Conservation (phyloP, 2,888 invertebrate genomes). For the Amphipoea lucens region DNA sequence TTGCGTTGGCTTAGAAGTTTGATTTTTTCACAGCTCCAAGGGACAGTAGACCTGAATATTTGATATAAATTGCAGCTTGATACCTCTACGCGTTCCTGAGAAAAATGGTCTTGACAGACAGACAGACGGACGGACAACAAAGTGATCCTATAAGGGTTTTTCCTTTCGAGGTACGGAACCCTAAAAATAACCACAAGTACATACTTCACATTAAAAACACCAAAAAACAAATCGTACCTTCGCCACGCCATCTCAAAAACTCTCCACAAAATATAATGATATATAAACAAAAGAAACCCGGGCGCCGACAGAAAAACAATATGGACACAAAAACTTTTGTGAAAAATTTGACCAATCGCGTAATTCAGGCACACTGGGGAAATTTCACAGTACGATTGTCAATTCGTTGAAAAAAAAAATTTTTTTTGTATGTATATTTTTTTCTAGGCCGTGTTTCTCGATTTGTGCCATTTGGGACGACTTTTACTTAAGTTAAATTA, state of each 20-base stretch:
- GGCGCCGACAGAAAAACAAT: conserved; percentile 17
- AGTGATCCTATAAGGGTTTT: too few relatives aligned
- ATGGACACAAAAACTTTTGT: conserved; percentile 29
- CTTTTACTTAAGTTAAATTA: conserved; percentile 36
- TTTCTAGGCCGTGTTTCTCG: conserved; percentile 16
- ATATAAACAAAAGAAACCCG: conserved; percentile 13
- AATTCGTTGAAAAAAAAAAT: conserved; percentile 25
- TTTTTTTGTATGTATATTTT: neutral
- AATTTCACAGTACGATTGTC: conserved; percentile 46
- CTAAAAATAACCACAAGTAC: too few relatives aligned
- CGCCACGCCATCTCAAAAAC: neutral
- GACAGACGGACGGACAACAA: too few relatives aligned
- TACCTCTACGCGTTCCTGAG: too few relatives aligned
- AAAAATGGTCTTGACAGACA: too few relatives aligned
- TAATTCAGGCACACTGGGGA: conserved; percentile 47
- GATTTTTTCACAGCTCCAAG: too few relatives aligned
- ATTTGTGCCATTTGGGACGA: neutral
- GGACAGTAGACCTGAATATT: too few relatives aligned
- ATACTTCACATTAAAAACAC: conserved; percentile 2
- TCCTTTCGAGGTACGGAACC: too few relatives aligned
- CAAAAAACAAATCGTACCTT: neutral
- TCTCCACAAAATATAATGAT: conserved; percentile 16
- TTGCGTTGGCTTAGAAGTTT: too few relatives aligned
- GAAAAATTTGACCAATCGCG: conserved; percentile 42
- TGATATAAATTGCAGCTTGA: too few relatives aligned